These are phyloP conservation scores for Poecilus cupreus DNA, from an alignment of 2,888 invertebrate genomes.

Conservation along the genomic window DNA sequence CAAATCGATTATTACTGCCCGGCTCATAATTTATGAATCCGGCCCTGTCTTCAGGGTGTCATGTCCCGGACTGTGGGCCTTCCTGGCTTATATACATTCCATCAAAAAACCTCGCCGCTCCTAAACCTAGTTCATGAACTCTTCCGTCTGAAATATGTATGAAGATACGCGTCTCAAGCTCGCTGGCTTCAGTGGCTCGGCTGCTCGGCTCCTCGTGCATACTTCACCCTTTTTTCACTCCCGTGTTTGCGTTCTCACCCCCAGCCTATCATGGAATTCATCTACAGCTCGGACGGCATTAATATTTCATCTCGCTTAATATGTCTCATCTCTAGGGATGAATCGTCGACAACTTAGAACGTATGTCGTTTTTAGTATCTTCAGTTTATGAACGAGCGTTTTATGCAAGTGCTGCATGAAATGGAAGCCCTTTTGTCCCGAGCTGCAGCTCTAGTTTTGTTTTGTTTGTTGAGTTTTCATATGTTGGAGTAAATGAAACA, in stretches of 20 bases:
- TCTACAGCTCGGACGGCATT: slow-evolving; percentile 11
- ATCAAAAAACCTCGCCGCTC: slow-evolving; percentile 20
- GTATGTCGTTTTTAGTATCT: slow-evolving; percentile 19
- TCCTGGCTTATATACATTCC: slow-evolving; percentile 16
- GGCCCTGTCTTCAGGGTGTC: not conserved
- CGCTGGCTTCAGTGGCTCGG: not conserved
- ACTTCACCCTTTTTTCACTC: slow-evolving; percentile 25
- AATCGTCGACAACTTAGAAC: not conserved
- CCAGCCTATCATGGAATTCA: not conserved
- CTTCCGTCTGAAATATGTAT: slow-evolving; percentile 40
- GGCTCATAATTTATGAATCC: slow-evolving; percentile 13
- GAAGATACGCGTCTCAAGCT: not conserved
- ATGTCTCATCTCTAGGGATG: slow-evolving; percentile 36
- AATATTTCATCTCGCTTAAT: slow-evolving; percentile 47
- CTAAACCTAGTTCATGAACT: slow-evolving; percentile 43
- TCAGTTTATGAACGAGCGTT: slow-evolving; percentile 1
- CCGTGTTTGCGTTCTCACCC: slow-evolving; percentile 3
- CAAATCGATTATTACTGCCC: not conserved
- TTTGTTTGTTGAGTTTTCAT: slow-evolving; percentile 29
- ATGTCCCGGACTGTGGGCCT: not conserved
- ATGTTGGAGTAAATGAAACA: not conserved
- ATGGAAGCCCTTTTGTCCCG: slow-evolving; percentile 9
- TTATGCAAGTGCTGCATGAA: slow-evolving; percentile 9
- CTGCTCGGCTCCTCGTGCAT: slow-evolving; percentile 9
- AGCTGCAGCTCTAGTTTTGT: not conserved